A percentile compares a stretch with the other conserved stretches of the same genome.
phyloP scores from a whole-genome alignment of 2,797 vertebrate genomes.

The Poecilia picta region DNA sequence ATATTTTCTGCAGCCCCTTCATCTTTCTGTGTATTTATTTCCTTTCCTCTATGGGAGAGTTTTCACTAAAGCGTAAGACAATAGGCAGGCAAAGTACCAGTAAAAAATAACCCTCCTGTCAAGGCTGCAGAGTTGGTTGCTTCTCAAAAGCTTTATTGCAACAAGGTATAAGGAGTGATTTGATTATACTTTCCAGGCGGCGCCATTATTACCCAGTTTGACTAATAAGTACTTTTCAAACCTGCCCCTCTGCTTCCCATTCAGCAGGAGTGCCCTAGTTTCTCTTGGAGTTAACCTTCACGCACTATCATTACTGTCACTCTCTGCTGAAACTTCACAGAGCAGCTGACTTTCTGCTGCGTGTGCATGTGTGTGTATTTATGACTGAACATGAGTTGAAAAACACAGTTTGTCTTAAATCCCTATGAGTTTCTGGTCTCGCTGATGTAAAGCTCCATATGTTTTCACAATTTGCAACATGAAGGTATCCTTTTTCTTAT shows the following conservation, averaged over 20 bases:
- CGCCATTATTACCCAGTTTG: slow-evolving; percentile 89
- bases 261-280: slow-evolving; percentile 71
- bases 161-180: slow-evolving; percentile 84
- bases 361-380: slow-evolving; percentile 24
- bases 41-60: slow-evolving; percentile 80
- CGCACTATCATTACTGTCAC: slow-evolving; percentile 81
- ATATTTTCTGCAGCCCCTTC: slow-evolving; percentile 12
- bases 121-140: slow-evolving; percentile 48
- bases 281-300: slow-evolving; percentile 81
- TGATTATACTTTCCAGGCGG: slow-evolving; percentile 85
- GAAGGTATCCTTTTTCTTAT: slow-evolving; percentile 26
- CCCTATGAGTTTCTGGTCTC: slow-evolving; percentile 65
- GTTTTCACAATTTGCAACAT: slow-evolving; percentile 39
- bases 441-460: slow-evolving; percentile 44
- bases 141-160: slow-evolving; percentile 85
- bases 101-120: slow-evolving; percentile 82
- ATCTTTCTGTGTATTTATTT: slow-evolving; percentile 85
- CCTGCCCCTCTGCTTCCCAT: slow-evolving; percentile 68
- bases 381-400: slow-evolving; percentile 32
- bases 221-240: slow-evolving; percentile 87
- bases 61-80: slow-evolving; percentile 60
- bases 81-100: slow-evolving; percentile 59
- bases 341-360: slow-evolving; percentile 53
- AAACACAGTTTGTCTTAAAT: slow-evolving; percentile 68
- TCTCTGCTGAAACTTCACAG: slow-evolving; percentile 74